Base-by-base conservation (phyloP, 2,797 vertebrate species). In the Carduelis carduelis region DNA sequence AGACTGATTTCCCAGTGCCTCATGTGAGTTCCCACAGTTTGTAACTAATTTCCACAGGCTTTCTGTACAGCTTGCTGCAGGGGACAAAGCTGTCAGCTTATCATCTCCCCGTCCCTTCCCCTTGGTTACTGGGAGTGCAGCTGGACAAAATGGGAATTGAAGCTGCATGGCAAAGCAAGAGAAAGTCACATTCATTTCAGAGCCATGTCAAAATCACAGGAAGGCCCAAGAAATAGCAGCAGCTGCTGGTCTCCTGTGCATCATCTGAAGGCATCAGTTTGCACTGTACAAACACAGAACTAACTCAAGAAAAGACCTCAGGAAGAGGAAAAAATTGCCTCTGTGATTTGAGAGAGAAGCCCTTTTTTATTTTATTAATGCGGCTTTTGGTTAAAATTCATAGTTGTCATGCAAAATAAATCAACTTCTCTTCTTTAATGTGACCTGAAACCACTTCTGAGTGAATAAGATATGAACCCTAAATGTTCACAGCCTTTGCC, bases 381-480 rank as follows among this genome's bases (percentile, higher is more conserved):
- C 97, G 88, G 95, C 97, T 96, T 97, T 98, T 95, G 97, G 96
- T 98, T 98, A 98, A 98, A 98, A 98, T 98, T 98, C 98, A 97
- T 98, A 97, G 97, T 98, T 98, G 97, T 97, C 97, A 98, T 98
- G 97, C 97, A 98, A 98, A 99, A 98, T 98, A 98, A 98, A 98
- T 98, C 98, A 98, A 95, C 64, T 90, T 90, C 97, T 97, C 98
- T 97, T 96, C 91, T 84, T 70, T 95, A 96, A 97, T 96, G 85
- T 90, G 96, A 97, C 97, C 96, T 97, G 97, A 98, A 98, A 98
- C 96, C 89, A 83, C 97, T 97, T 96, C 95, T 96, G 97, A 98
- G 97, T 98, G 98, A 98, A 98, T 98, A 97, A 97, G 97, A 97
- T 93, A 98, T 97, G 97, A 98, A 97, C 97, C 97, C 97, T 98